Conservation (phyloP, 2,797 vertebrate genomes). For the Somateria mollissima region DNA sequence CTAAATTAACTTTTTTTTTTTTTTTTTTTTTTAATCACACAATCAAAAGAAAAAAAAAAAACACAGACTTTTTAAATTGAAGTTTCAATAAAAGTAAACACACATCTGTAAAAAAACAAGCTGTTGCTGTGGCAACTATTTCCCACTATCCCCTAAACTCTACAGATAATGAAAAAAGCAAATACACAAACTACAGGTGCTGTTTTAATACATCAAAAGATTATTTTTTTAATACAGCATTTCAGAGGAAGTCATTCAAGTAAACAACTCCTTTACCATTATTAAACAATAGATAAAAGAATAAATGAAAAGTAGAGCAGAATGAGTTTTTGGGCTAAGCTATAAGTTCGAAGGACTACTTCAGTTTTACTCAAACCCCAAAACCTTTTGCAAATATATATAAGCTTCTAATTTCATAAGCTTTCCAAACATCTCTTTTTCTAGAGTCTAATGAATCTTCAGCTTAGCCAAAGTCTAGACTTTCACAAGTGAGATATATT, state of each 20-base stretch:
- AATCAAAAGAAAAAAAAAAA: not conserved
- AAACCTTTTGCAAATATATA: not conserved
- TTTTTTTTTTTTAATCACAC: constrained; percentile 20
- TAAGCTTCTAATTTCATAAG: not conserved
- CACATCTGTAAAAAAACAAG: not conserved
- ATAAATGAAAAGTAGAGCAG: not conserved
- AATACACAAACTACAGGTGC: not conserved
- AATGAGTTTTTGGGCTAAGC: not conserved
- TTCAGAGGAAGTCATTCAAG: not conserved
- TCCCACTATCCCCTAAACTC: not conserved
- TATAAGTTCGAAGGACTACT: not conserved
- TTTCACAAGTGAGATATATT: not conserved
- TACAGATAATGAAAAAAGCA: not conserved
- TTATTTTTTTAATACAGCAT: not conserved
- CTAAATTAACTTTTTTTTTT: not conserved
- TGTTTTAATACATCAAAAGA: not conserved
- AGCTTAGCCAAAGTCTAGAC: not conserved
- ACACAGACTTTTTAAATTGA: not conserved
- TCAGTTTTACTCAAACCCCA: not conserved
- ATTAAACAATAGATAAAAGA: not conserved
- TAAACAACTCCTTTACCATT: not conserved
- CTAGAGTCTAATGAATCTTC: not conserved
- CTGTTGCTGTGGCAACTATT: constrained; percentile 46
- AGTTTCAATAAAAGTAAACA: constrained; percentile 15
- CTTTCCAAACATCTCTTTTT: not conserved